Conservation (phyloP, 2,113 vertebrate genomes). For the Percopsis transmontana region DNA sequence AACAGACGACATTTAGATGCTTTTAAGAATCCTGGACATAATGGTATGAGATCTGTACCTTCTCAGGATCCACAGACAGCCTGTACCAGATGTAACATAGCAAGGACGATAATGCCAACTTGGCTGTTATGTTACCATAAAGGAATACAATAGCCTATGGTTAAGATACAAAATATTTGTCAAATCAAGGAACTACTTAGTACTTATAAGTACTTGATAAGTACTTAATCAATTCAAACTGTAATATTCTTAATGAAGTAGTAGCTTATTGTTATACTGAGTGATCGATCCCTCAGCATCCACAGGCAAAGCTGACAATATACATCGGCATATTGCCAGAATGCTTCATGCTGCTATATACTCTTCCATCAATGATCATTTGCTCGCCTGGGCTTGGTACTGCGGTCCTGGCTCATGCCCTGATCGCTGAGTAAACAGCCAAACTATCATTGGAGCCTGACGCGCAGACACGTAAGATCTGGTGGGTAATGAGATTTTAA, state of each 20-base stretch:
- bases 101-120: too few relatives aligned
- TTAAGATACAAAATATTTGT: too few relatives aligned
- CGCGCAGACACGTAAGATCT: too few relatives aligned
- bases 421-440: not conserved
- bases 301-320: conserved; percentile 4
- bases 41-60: conserved; percentile 7
- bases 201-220: too few relatives aligned
- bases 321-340: conserved; percentile 18
- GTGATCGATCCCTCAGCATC: not conserved
- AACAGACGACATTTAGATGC: conserved; percentile 1
- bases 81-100: not conserved
- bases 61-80: not conserved
- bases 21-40: not conserved
- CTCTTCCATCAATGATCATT: conserved; percentile 34
- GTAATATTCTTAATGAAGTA: not conserved
- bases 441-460: conserved; percentile 49
- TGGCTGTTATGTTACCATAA: too few relatives aligned
- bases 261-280: too few relatives aligned
- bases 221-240: too few relatives aligned
- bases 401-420: not conserved
- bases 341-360: conserved; percentile 49
- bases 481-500: too few relatives aligned
- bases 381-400: conserved; percentile 18
- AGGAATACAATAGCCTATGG: too few relatives aligned
- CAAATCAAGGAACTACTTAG: too few relatives aligned